Evolutionary conservation across 2,888 invertebrate species (phyloP).

Genomic region (Diaprepes abbreviatus): DNA sequence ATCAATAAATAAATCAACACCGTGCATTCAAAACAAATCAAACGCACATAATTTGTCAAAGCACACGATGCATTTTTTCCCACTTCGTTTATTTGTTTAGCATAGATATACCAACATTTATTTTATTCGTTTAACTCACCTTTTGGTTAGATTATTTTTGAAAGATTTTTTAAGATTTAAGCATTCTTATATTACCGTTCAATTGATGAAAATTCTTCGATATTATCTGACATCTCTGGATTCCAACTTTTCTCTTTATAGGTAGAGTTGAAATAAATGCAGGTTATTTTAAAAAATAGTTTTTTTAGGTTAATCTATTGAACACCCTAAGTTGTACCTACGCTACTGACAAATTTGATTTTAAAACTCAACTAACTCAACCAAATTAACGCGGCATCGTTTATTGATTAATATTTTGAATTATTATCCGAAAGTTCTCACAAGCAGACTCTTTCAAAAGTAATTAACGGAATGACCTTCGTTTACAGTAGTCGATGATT

Average conservation of each 20-base stretch:
- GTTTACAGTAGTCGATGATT: constrained; percentile 48
- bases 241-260: too few species aligned
- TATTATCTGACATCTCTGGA: too few species aligned
- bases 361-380: constrained; percentile 13
- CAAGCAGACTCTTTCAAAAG: constrained; percentile 53
- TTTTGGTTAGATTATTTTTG: too few species aligned
- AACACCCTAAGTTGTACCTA: too few species aligned
- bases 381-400: constrained; percentile 45
- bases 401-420: constrained; percentile 56
- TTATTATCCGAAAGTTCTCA: constrained; percentile 54
- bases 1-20: constrained; percentile 10
- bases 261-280: too few species aligned
- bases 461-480: constrained; percentile 55
- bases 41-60: background rate
- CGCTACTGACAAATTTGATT: constrained; percentile 31
- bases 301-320: too few species aligned
- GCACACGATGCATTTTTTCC: background rate
- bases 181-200: too few species aligned
- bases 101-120: background rate
- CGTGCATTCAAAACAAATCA: constrained; percentile 9
- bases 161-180: too few species aligned
- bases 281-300: too few species aligned
- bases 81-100: too few species aligned
- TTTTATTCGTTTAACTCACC: background rate
- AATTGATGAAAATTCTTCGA: too few species aligned